A percentile compares a stretch with the other conserved stretches of the same genome.
Evolutionary conservation across 2,888 invertebrate species (phyloP).

Genomic region (Diplolepis rosae): DNA sequence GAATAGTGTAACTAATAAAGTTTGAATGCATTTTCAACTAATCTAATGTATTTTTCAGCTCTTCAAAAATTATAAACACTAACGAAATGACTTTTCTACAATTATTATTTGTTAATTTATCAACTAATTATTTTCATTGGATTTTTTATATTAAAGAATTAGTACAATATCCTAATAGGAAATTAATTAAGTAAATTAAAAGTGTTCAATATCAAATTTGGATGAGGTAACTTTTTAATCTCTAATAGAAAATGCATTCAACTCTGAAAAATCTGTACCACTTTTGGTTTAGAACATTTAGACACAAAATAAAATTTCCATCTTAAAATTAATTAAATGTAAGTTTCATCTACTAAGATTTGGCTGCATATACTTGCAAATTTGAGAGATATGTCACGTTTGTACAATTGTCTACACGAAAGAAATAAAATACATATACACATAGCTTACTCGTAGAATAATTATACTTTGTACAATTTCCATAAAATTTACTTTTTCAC

Average conservation of each 20-base stretch:
- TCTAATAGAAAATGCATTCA: not conserved
- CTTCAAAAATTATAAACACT: not conserved
- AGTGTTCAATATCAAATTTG: not conserved
- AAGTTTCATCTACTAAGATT: not conserved
- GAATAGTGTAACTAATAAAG: not conserved
- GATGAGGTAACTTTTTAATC: not conserved
- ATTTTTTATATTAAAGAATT: no score
- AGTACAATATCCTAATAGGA: no score
- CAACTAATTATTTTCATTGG: no score
- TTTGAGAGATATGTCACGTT: constrained; percentile 9
- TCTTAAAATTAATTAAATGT: not conserved
- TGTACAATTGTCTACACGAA: constrained; percentile 22
- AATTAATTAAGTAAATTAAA: not conserved
- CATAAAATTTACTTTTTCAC: constrained; percentile 30
- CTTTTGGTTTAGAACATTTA: not conserved
- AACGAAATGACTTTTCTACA: no score
- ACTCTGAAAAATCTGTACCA: not conserved
- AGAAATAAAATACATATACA: constrained; percentile 23
- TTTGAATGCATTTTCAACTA: not conserved
- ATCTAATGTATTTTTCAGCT: constrained; percentile 4
- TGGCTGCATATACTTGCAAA: constrained; percentile 6
- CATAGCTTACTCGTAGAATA: constrained; percentile 21
- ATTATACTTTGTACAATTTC: constrained; percentile 39
- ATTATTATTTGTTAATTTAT: no score
- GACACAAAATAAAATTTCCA: not conserved